Evolutionary conservation across 37 sponge, comb jelly and placozoan species (phyloP).

Genomic region (Geodia barretti): DNA sequence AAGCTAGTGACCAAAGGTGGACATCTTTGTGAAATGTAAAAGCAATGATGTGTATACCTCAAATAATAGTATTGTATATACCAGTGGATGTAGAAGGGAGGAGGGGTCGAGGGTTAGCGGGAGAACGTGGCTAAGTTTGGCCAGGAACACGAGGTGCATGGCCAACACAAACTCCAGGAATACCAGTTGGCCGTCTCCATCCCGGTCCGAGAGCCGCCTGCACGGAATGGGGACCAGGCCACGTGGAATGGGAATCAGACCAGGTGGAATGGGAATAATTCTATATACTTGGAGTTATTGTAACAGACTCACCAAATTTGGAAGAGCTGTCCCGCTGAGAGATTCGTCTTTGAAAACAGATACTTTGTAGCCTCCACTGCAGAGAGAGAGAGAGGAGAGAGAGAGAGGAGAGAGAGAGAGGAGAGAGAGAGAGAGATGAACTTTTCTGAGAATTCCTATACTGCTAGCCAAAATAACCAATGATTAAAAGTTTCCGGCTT

Average conservation of each 20-base stretch:
- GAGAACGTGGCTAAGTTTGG: conserved; percentile 53
- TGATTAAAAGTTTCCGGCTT: too few species aligned
- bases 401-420: too few species aligned
- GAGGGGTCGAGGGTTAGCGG: conserved; percentile 39
- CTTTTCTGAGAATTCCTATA: too few species aligned
- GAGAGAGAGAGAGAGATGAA: too few species aligned
- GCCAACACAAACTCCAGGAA: conserved; percentile 71
- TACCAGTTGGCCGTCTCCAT: conserved; percentile 63
- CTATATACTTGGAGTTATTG: not conserved
- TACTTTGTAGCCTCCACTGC: conserved; percentile 53
- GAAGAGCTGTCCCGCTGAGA: conserved; percentile 33
- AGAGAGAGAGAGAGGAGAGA: conserved; percentile 1
- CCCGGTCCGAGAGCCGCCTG: conserved; percentile 68
- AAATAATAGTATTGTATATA: too few species aligned
- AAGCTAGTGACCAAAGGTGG: too few species aligned
- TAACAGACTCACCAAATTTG: conserved; percentile 60
- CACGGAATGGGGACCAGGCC: not conserved
- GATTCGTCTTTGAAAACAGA: conserved; percentile 47
- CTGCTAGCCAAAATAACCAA: conserved; percentile 1
- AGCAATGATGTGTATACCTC: too few species aligned
- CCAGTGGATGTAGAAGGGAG: conserved; percentile 41
- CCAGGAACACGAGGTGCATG: conserved; percentile 72
- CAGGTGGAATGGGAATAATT: not conserved
- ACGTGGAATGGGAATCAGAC: not conserved
- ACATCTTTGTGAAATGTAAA: too few species aligned